Conservation (phyloP, 35 echinoderm and acorn worm genomes). For the Amphiura filiformis region DNA sequence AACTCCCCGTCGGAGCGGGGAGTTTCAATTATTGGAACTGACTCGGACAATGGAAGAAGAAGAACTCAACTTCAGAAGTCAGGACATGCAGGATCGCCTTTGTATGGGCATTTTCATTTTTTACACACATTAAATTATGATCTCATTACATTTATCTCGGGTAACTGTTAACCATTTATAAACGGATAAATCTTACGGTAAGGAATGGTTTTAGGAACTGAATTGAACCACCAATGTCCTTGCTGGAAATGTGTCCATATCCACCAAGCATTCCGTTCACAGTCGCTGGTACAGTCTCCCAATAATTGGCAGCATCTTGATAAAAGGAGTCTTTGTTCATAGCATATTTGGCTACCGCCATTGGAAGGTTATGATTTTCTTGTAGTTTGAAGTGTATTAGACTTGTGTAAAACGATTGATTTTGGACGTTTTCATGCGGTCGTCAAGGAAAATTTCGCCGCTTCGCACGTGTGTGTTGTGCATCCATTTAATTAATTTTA, state of each 20-base stretch:
- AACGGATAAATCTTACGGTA: conserved; percentile 22
- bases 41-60: neutral
- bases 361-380: neutral
- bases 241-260: conserved; percentile 67
- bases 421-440: too few species aligned
- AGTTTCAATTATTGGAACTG: too few species aligned
- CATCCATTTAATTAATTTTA: too few species aligned
- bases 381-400: too few species aligned
- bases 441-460: too few species aligned
- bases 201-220: conserved; percentile 81
- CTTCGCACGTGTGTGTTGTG: too few species aligned
- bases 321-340: conserved; percentile 94
- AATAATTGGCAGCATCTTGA: conserved; percentile 78
- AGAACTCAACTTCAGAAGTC: neutral
- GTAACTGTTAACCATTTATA: too few species aligned
- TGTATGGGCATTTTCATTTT: too few species aligned
- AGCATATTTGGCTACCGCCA: conserved; percentile 41
- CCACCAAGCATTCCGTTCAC: conserved; percentile 96
- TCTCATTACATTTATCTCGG: neutral
- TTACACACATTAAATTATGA: neutral
- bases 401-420: too few species aligned
- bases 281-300: conserved; percentile 64
- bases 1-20: too few species aligned
- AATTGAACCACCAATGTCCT: conserved; percentile 71
- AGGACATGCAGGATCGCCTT: neutral